phyloP scores from a whole-genome alignment of 2,797 vertebrate species.

The Taeniopygia guttata region DNA sequence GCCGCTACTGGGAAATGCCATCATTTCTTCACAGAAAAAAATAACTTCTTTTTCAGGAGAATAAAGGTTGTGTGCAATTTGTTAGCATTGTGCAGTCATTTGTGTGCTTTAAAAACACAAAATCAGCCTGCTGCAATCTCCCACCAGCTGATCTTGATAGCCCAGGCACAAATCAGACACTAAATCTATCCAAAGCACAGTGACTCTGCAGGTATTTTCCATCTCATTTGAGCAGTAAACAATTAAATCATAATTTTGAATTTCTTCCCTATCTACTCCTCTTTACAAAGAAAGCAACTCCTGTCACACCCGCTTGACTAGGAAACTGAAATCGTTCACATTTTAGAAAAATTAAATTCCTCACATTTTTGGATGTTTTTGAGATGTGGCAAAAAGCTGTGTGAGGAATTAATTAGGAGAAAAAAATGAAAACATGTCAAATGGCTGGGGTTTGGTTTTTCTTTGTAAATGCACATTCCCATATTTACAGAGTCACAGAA shows the following conservation, averaged over 20 bases:
- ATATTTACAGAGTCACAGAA: neutral
- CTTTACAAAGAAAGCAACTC: neutral
- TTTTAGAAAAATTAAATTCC: neutral
- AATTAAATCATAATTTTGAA: neutral
- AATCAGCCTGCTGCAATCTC: neutral
- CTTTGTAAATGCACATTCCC: accelerated
- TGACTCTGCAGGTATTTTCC: neutral
- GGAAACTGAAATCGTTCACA: neutral
- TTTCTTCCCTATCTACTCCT: neutral
- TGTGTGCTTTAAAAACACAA: neutral
- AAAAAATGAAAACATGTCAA: accelerated
- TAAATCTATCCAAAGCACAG: neutral
- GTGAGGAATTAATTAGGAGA: neutral
- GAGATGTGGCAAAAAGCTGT: neutral
- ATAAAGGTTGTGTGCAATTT: neutral
- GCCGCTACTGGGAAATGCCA: neutral
- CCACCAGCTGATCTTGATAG: neutral
- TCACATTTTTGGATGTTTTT: neutral
- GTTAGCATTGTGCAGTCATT: neutral
- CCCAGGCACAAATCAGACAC: neutral
- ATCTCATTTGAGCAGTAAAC: neutral
- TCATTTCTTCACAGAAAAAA: neutral
- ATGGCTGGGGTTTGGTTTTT: neutral
- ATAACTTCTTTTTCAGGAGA: neutral
- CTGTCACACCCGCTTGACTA: neutral